Conservation (phyloP, 2,113 vertebrate species). For the Cryptomyrus ogoouensis region DNA sequence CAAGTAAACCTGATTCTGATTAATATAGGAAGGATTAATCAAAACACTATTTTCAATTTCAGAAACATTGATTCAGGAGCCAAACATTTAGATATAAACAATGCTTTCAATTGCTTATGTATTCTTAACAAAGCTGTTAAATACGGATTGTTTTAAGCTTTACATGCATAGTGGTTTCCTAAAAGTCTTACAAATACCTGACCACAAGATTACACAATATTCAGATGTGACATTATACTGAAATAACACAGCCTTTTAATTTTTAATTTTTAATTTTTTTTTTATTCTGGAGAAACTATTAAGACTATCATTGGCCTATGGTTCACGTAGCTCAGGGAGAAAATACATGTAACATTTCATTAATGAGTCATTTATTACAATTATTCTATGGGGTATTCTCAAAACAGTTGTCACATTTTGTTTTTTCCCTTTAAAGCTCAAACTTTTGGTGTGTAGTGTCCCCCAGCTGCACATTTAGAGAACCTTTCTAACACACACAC, state of each 20-base stretch:
- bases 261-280: background rate
- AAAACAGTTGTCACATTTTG: slow-evolving; percentile 5
- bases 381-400: background rate
- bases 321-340: background rate
- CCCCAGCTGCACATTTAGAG: slow-evolving; percentile 7
- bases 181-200: background rate
- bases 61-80: background rate
- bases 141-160: background rate
- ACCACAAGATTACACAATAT: background rate
- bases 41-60: background rate
- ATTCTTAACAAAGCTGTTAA: background rate
- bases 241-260: background rate
- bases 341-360: slow-evolving; percentile 5
- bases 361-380: background rate
- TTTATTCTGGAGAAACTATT: background rate
- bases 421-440: slow-evolving; percentile 32
- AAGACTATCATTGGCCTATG: background rate
- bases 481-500: slow-evolving; percentile 11
- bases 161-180: background rate
- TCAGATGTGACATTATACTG: background rate
- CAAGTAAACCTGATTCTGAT: background rate
- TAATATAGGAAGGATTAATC: background rate
- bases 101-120: background rate
- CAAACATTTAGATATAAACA: background rate
- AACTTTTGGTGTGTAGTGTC: slow-evolving; percentile 14